phyloP scores from a whole-genome alignment of 2,113 vertebrate genomes.

The Arvicanthis niloticus region DNA sequence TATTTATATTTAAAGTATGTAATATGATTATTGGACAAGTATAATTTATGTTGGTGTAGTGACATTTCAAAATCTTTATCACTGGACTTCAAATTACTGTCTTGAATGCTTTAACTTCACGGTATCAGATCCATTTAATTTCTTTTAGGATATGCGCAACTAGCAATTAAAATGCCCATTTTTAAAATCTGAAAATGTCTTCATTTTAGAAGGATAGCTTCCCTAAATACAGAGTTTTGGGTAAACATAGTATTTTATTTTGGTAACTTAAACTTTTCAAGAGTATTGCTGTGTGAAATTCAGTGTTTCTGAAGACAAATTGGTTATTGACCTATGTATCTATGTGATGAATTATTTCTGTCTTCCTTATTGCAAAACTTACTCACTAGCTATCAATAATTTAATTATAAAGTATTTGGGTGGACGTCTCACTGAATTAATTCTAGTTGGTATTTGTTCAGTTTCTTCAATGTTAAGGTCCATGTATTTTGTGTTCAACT shows the following conservation, averaged over 20 bases:
- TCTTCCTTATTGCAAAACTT: not conserved
- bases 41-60: not conserved
- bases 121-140: not conserved
- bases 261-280: not conserved
- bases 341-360: not conserved
- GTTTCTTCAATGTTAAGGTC: conserved; percentile 19
- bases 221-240: conserved; percentile 1
- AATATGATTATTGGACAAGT: not conserved
- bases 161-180: not conserved
- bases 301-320: conserved; percentile 16
- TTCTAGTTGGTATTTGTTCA: not conserved
- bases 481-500: not conserved
- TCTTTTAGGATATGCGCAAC: not conserved
- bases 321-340: not conserved
- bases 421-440: not conserved
- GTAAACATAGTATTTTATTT: not conserved
- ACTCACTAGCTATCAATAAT: not conserved
- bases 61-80: not conserved
- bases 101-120: not conserved
- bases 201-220: conserved; percentile 27
- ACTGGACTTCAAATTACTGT: not conserved
- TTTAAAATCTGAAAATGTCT: not conserved
- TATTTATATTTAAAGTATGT: not conserved
- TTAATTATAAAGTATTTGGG: not conserved
- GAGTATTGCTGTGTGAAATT: not conserved